phyloP scores from a whole-genome alignment of 2,797 vertebrate genomes.

The Glossophaga mutica region DNA sequence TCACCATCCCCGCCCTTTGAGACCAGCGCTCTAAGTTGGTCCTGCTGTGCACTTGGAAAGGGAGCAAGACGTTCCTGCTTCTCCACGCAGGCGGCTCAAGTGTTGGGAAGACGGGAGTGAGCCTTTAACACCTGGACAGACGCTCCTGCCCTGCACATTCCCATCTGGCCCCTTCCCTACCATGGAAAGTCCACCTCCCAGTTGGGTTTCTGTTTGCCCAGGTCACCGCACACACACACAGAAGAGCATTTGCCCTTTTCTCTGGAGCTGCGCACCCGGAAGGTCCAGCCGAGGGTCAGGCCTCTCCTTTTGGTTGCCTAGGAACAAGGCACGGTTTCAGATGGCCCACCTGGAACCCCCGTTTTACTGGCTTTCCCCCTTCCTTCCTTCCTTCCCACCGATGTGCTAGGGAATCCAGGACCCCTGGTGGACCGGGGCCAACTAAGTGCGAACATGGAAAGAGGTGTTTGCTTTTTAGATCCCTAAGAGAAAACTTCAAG shows the following conservation, averaged over 20 bases:
- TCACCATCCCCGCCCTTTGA: not conserved
- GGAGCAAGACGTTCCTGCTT: not conserved
- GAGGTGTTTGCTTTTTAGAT: not conserved
- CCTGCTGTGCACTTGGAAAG: not conserved
- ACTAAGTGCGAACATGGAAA: not conserved
- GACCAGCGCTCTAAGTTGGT: not conserved
- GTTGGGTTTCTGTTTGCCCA: conserved; percentile 40
- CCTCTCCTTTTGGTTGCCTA: not conserved
- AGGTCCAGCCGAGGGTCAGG: not conserved
- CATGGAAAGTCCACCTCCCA: conserved; percentile 15
- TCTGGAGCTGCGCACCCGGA: not conserved
- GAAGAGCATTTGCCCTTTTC: not conserved
- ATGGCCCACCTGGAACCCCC: not conserved
- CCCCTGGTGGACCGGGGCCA: not conserved
- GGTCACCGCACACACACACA: not conserved
- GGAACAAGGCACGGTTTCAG: not conserved
- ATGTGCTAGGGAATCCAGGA: not conserved
- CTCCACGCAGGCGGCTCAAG: not conserved
- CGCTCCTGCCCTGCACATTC: not conserved
- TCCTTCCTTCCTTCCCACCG: accelerated
- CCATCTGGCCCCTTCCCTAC: not conserved
- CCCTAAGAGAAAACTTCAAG: not conserved
- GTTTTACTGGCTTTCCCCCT: not conserved
- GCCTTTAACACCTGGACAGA: not conserved
- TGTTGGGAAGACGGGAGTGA: accelerated